phyloP scores from a whole-genome alignment of 2,888 invertebrate genomes.

The Timandra comae region DNA sequence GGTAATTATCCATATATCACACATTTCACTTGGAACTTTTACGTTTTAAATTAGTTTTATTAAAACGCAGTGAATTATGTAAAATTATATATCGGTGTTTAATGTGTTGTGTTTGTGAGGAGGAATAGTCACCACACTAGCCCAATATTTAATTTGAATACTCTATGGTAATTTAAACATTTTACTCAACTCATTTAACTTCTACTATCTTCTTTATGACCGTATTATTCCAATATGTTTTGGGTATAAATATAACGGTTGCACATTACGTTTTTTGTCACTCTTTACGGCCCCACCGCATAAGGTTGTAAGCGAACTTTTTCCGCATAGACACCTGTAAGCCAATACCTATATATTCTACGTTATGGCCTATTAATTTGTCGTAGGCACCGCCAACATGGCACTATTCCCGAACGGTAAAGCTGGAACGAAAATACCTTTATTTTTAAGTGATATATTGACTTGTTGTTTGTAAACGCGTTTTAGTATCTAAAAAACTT shows the following conservation, averaged over 20 bases:
- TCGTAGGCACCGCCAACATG: conserved; percentile 38
- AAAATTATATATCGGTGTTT: too few species aligned
- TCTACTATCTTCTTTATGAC: too few species aligned
- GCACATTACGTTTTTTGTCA: conserved; percentile 6
- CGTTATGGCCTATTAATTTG: conserved; percentile 56
- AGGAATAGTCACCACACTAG: too few species aligned
- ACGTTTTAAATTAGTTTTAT: too few species aligned
- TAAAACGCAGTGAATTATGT: too few species aligned
- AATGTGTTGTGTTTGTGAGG: too few species aligned
- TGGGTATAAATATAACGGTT: too few species aligned
- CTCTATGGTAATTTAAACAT: too few species aligned
- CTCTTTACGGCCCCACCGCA: conserved; percentile 3
- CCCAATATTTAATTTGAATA: too few species aligned
- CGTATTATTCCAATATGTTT: too few species aligned
- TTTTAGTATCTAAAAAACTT: too few species aligned
- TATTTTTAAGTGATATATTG: conserved; percentile 19
- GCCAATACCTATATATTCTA: conserved; percentile 50
- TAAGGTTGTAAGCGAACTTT: conserved; percentile 12
- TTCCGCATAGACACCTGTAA: conserved; percentile 24
- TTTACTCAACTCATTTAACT: too few species aligned
- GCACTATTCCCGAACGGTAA: conserved; percentile 20
- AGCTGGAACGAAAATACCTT: conserved; percentile 20
- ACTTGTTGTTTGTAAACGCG: conserved; percentile 13
- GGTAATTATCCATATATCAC: conserved; percentile 21
- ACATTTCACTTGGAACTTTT: neutral